Evolutionary conservation across 2,888 invertebrate genomes (phyloP).

Genomic region (Celastrina argiolus): DNA sequence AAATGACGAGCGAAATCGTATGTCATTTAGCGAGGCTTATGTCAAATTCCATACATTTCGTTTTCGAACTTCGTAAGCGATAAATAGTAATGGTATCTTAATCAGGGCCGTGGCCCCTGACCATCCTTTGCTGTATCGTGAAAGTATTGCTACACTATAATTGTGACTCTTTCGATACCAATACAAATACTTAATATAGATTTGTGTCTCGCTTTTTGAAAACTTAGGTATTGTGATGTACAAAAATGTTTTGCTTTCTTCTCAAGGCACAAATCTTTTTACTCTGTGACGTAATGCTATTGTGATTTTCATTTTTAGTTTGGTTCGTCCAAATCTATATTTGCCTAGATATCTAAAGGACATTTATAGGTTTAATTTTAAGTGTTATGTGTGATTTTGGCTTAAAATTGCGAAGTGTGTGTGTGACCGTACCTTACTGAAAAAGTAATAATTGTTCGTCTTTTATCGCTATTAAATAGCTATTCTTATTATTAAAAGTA

Average conservation of each 20-base stretch:
- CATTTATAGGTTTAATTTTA: conserved; percentile 12
- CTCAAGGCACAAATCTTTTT: not conserved
- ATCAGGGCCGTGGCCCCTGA: too few species aligned
- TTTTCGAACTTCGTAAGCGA: too few species aligned
- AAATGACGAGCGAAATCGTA: too few species aligned
- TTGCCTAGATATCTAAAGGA: conserved; percentile 17
- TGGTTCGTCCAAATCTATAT: conserved; percentile 19
- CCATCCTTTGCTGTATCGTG: not conserved
- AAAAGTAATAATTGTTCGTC: conserved; percentile 11
- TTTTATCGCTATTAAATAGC: conserved; percentile 21
- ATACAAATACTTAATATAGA: not conserved
- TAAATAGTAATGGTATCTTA: too few species aligned
- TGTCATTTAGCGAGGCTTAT: too few species aligned
- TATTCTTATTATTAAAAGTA: conserved; percentile 17
- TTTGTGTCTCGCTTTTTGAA: conserved; percentile 6
- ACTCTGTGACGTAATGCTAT: conserved; percentile 9
- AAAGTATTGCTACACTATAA: not conserved
- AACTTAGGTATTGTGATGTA: not conserved
- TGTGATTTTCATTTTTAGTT: conserved; percentile 15
- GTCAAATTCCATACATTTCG: too few species aligned
- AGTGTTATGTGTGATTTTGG: conserved; percentile 19
- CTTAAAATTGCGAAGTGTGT: conserved; percentile 16
- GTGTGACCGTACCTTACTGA: conserved; percentile 1
- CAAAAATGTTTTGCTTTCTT: not conserved
- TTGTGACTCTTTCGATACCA: not conserved